Evolutionary conservation across 2,888 invertebrate genomes (phyloP), one percentile per base, ranked within the genome.

Genomic region (Bombylius discolor): DNA sequence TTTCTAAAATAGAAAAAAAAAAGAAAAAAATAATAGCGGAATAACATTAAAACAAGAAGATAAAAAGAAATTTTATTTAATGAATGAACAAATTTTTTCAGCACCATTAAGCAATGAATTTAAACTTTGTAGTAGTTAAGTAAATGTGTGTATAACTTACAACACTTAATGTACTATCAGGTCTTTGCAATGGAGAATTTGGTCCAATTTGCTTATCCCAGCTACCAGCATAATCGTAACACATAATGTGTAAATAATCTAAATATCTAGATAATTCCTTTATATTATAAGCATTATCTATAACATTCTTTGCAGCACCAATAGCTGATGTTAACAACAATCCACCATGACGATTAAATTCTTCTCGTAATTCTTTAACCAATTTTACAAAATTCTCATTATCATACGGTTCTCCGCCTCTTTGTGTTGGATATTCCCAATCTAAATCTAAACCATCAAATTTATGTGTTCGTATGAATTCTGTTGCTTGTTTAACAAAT

Each of bases 211-310:
- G 77, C 1, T 77, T 77, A 63, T 91, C 87, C 90, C 90, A 91
- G 7, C 85, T 80, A 0, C 91, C 91, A 63, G 90, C 89, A 70
- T 90, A 92, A 70, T 93, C 92, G 69, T 93, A 93, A 59, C 87
- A 86, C 91, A 91, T 92, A 68, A 91, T 80, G 64, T 91, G 89
- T 45, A 91, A 79, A 56, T 79, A 82, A 68, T 87, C 85, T 47
- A 87, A 69, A 66, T 84, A 81, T 1, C 80, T 72, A 14, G 83
- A 81, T 13, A 93, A 75, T 60, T 82, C 80, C 7, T 80, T 76
- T 13, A 93, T 78, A 68, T 91, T 85, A 66, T 93, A 93, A 0
- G 86, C 87, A 1, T 78, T 72, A 59, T 89, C 85, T 66, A 90
- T 87, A 0, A 85, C 87, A 36, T 78, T 77, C 66, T 83, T 83